Evolutionary conservation across 2,888 invertebrate species (phyloP).

Genomic region (Nomada ferruginata): DNA sequence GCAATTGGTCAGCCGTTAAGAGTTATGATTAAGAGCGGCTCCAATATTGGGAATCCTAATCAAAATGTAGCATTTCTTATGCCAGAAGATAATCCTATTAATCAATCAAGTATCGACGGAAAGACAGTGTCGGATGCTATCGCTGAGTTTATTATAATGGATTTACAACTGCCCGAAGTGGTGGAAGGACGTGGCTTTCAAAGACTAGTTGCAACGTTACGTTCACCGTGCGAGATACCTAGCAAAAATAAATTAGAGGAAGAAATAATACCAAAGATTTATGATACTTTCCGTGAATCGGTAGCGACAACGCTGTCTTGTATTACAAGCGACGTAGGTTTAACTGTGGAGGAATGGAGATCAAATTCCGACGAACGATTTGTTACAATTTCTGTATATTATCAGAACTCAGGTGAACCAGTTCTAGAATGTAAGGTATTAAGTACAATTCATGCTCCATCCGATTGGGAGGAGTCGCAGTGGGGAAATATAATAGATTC

Average conservation of each 20-base stretch:
- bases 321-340: constrained; percentile 79
- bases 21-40: constrained; percentile 76
- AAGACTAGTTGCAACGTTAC: constrained; percentile 83
- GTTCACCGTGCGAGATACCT: constrained; percentile 84
- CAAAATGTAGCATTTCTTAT: constrained; percentile 80
- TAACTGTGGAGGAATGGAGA: constrained; percentile 84
- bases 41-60: constrained; percentile 61
- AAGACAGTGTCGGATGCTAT: constrained; percentile 84
- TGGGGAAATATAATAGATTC: constrained; percentile 82
- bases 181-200: constrained; percentile 85
- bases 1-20: constrained; percentile 74
- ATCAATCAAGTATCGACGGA: constrained; percentile 76
- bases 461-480: constrained; percentile 80
- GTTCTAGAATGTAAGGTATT: constrained; percentile 83
- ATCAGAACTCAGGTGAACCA: constrained; percentile 81
- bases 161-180: constrained; percentile 84
- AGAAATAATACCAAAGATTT: constrained; percentile 84
- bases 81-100: constrained; percentile 77
- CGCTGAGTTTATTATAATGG: constrained; percentile 84
- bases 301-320: constrained; percentile 77
- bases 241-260: constrained; percentile 84
- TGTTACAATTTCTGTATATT: constrained; percentile 83
- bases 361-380: constrained; percentile 82
- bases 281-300: constrained; percentile 82
- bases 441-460: constrained; percentile 83